Conservation (phyloP, 2,797 vertebrate genomes). For the Acrossocheilus wenchowensis region DNA sequence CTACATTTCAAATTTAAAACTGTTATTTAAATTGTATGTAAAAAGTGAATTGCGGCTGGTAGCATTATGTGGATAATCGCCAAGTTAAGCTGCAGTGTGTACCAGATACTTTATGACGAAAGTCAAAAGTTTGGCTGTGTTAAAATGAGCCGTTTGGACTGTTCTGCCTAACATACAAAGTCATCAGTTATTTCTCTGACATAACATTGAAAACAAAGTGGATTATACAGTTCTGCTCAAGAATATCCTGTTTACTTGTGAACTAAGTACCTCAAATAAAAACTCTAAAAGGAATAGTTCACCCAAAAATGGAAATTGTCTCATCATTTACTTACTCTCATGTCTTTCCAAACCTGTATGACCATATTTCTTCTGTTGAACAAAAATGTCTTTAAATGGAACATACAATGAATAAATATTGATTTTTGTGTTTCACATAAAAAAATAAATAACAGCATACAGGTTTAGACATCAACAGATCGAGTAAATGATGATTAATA, state of each 20-base stretch:
- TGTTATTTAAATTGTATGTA: neutral
- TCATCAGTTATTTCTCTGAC: slow-evolving; percentile 15
- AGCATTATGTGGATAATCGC: neutral
- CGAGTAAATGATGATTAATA: neutral
- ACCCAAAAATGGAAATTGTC: slow-evolving; percentile 28
- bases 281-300: slow-evolving; percentile 10
- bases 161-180: neutral
- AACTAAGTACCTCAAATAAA: slow-evolving; percentile 6
- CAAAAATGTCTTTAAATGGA: neutral
- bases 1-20: neutral
- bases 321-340: neutral
- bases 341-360: slow-evolving; percentile 4
- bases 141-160: slow-evolving; percentile 2
- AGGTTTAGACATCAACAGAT: neutral
- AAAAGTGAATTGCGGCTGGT: neutral
- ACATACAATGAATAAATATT: neutral
- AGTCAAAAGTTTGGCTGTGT: neutral
- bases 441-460: neutral
- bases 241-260: slow-evolving; percentile 29
- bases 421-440: neutral
- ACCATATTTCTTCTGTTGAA: neutral
- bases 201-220: slow-evolving; percentile 22
- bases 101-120: neutral
- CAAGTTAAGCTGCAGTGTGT: neutral
- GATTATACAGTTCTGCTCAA: slow-evolving; percentile 1